A percentile compares a stretch with the other conserved stretches of the same genome.
Evolutionary conservation across 1,140 invertebrate genomes (phyloP).

Genomic region (Colletes gigas): DNA sequence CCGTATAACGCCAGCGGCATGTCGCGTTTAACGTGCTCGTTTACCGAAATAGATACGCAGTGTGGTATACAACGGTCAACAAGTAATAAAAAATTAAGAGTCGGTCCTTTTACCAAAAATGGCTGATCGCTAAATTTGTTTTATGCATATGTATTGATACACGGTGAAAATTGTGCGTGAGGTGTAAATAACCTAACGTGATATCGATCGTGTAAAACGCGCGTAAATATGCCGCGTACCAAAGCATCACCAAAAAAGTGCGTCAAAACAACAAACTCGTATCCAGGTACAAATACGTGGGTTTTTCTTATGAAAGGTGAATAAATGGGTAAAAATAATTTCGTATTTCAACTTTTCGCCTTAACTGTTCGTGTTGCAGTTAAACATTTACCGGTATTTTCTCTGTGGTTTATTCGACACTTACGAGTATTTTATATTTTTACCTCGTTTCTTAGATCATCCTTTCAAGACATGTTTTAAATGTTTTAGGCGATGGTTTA

Average conservation of each 20-base stretch:
- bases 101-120: constrained; percentile 59
- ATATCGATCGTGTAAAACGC: constrained; percentile 16
- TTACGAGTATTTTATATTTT: constrained; percentile 2
- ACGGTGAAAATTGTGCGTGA: constrained; percentile 34
- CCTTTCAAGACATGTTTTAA: constrained; percentile 9
- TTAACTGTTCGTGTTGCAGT: background rate
- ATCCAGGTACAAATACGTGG: constrained; percentile 83
- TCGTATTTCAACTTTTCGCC: background rate
- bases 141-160: constrained; percentile 6
- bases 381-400: background rate
- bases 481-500: constrained; percentile 76
- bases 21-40: constrained; percentile 34
- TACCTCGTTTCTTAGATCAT: constrained; percentile 6
- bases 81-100: constrained; percentile 36
- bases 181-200: constrained; percentile 50
- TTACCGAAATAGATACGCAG: constrained; percentile 28
- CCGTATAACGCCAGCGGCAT: constrained; percentile 41
- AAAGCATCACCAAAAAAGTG: constrained; percentile 83
- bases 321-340: constrained; percentile 29
- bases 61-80: constrained; percentile 19
- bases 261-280: constrained; percentile 77
- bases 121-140: constrained; percentile 65
- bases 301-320: constrained; percentile 85
- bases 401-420: background rate
- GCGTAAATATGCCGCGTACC: constrained; percentile 80